These are phyloP conservation scores for Mesitornis unicolor DNA, from an alignment of 2,113 vertebrate species.

Conservation along the genomic window DNA sequence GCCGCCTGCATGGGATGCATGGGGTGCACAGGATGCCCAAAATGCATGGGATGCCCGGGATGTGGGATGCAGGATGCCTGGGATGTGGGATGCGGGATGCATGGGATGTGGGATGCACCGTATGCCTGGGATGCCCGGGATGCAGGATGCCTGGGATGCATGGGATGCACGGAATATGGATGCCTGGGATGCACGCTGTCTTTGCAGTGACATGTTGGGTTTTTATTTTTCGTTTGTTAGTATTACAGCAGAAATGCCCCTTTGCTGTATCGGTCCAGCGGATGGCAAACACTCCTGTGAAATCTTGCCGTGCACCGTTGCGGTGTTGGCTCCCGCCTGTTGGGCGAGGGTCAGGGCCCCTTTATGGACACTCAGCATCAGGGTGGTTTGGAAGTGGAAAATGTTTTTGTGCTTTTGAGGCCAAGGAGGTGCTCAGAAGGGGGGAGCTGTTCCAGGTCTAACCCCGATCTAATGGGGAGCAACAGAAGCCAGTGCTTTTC, in stretches of 20 bases:
- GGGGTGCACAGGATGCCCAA: too few species aligned
- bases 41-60: too few species aligned
- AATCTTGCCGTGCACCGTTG: neutral
- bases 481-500: neutral
- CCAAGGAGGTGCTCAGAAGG: neutral
- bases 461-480: neutral
- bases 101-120: too few species aligned
- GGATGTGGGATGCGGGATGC: too few species aligned
- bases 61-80: too few species aligned
- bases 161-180: too few species aligned
- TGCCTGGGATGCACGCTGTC: neutral
- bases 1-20: too few species aligned
- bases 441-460: neutral
- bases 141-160: too few species aligned
- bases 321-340: neutral
- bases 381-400: neutral
- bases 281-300: neutral
- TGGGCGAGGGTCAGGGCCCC: neutral
- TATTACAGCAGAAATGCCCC: neutral
- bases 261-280: neutral
- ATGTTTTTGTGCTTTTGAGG: neutral
- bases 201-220: neutral
- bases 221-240: neutral
- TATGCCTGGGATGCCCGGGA: too few species aligned
- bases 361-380: neutral